Base-by-base conservation (phyloP, 2,888 invertebrate genomes). In the Augiades crinisus region DNA sequence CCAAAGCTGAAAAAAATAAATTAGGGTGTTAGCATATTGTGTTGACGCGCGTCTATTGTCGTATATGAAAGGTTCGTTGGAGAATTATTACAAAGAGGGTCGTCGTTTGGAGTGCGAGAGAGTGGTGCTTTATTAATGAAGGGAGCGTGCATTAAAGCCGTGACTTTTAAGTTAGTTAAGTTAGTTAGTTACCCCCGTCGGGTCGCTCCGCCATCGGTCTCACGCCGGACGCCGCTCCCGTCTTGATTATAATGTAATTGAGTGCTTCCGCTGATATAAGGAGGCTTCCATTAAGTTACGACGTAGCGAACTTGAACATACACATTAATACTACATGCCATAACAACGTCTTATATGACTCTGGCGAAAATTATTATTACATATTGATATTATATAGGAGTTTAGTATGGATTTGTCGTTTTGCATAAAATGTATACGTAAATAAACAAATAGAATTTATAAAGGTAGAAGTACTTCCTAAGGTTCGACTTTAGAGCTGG, bases 191-290 rank as follows among this genome's bases (percentile, higher is more conserved):
- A 14, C 31, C 6, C 13, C 13, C 51, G n/a, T 10, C n/a, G 30
- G 27, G 27, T 27, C 10, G 12, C 27, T 12, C 27, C 47, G 59
- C 54, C 62, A 56, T 54, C 60, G 55, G 60, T 60, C 59, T 59
- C 55, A 58, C 46, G 56, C 70, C 71, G 68, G 68, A 67, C 66
- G 55, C 54, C 54, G 37, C 33, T 54, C 43, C 54, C 55, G 70
- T 71, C 71, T 70, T 75, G 77, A 77, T 78, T 82, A 79, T 75
- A 73, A 72, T 66, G 63, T 81, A 82, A 83, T 83, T 81, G 77
- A 85, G 82, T 77, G 72, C 76, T 78, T 82, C 81, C 78, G 75
- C 67, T 68, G 64, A 70, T 68, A 65, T 68, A 61, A 68, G 68
- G 66, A 71, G 70, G 16, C 59, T 64, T 69, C 67, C 68, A 67